phyloP scores from a whole-genome alignment of 2,888 invertebrate genomes.

The Drosophila melanosoma region DNA sequence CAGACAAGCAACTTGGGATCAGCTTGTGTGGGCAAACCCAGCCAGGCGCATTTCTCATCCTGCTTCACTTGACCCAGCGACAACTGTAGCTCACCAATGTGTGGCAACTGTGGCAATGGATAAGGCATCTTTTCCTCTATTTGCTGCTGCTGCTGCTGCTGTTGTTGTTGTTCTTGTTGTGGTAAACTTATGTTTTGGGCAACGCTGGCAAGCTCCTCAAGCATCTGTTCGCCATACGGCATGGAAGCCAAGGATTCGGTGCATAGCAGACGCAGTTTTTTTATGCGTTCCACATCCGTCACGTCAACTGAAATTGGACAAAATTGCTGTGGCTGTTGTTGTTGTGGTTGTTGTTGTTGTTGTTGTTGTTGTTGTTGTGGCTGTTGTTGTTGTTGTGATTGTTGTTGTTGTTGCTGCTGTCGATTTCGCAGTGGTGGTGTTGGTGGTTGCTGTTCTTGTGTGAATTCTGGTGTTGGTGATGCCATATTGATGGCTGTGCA shows the following conservation, averaged over 20 bases:
- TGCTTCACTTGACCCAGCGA: slow-evolving; percentile 42
- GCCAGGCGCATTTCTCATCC: slow-evolving; percentile 85
- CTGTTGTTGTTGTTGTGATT: slow-evolving; percentile 24
- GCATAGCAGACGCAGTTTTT: slow-evolving; percentile 88
- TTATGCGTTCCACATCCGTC: slow-evolving; percentile 82
- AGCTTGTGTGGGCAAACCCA: slow-evolving; percentile 87
- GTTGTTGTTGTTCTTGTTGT: slow-evolving; percentile 22
- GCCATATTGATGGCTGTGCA: slow-evolving; percentile 87
- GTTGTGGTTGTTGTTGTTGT: slow-evolving; percentile 23
- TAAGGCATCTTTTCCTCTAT: slow-evolving; percentile 84
- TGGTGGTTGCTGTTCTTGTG: slow-evolving; percentile 2
- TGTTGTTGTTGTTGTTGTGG: slow-evolving; percentile 27
- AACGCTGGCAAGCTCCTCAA: slow-evolving; percentile 89
- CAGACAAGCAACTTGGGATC: slow-evolving; percentile 88
- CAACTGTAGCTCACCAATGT: slow-evolving; percentile 85
- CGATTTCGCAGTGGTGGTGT: slow-evolving; percentile 16
- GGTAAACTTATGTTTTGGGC: slow-evolving; percentile 85
- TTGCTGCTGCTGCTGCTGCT: slow-evolving; percentile 19
- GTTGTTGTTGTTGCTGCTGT: slow-evolving; percentile 4
- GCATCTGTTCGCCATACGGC: slow-evolving; percentile 89
- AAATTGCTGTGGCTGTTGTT: slow-evolving; percentile 23
- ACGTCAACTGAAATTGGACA: slow-evolving; percentile 59
- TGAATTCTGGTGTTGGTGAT: slow-evolving; percentile 52
- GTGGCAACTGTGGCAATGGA: slow-evolving; percentile 86
- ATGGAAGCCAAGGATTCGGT: slow-evolving; percentile 88